Conservation (phyloP, 2,113 vertebrate genomes). For the Hemichromis elongatus region DNA sequence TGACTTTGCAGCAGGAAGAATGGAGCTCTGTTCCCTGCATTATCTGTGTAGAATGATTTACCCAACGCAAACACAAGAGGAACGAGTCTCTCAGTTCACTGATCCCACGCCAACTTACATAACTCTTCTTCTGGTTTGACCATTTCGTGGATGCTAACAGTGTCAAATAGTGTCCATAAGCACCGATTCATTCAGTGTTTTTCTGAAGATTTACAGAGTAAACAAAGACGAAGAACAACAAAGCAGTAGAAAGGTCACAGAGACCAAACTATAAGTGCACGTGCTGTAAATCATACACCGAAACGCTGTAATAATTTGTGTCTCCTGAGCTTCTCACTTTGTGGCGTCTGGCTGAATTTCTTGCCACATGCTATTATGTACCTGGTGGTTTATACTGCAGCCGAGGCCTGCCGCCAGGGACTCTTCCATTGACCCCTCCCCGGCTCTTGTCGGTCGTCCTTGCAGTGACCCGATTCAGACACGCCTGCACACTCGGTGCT, state of each 20-base stretch:
- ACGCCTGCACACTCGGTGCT: conserved; percentile 52
- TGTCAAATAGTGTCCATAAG: not conserved
- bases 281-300: not conserved
- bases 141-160: not conserved
- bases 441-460: not conserved
- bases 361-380: not conserved
- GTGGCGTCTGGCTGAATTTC: not conserved
- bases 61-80: conserved; percentile 18
- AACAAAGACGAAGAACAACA: not conserved
- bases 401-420: not conserved
- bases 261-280: not conserved
- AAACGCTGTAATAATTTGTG: not conserved
- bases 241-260: not conserved
- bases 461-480: conserved; percentile 39
- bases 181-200: not conserved
- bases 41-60: conserved; percentile 45
- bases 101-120: not conserved
- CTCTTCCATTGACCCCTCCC: conserved; percentile 62
- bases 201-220: not conserved
- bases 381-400: conserved; percentile 61
- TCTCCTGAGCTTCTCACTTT: not conserved
- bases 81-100: not conserved
- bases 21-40: not conserved
- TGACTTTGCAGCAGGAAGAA: not conserved
- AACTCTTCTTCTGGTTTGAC: not conserved